Evolutionary conservation across 2,113 vertebrate genomes (phyloP).

Genomic region (Odocoileus virginianus): DNA sequence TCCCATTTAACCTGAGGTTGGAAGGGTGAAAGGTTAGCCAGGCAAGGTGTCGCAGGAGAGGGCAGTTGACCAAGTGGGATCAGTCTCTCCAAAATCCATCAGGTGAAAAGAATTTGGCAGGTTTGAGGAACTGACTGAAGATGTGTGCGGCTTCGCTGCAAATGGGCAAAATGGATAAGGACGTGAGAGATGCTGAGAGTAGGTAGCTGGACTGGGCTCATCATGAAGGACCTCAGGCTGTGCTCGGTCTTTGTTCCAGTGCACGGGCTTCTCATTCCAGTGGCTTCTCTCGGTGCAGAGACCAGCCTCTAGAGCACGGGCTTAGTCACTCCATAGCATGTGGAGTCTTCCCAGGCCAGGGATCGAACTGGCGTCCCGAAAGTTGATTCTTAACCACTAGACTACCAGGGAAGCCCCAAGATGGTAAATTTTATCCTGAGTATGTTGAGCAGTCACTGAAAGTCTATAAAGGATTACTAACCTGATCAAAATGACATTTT

Average conservation of each 20-base stretch:
- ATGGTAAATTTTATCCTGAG: neutral
- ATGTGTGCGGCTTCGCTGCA: neutral
- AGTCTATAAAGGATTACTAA: neutral
- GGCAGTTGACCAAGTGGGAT: neutral
- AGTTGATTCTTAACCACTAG: neutral
- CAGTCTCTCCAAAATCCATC: neutral
- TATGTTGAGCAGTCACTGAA: neutral
- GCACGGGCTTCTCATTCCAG: rapidly evolving
- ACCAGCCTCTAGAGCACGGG: neutral
- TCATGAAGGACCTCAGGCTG: neutral
- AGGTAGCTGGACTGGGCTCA: neutral
- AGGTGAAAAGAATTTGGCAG: neutral
- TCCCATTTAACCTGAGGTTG: neutral
- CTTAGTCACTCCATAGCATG: rapidly evolving
- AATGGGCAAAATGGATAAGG: neutral
- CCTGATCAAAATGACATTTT: neutral
- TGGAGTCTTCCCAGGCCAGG: neutral
- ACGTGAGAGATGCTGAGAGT: neutral
- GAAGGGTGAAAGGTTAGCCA: neutral
- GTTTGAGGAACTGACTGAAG: neutral
- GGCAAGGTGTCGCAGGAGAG: neutral
- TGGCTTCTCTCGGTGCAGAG: neutral
- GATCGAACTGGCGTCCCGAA: neutral
- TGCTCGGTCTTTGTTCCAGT: neutral
- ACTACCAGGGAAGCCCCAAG: neutral